Conservation (phyloP, 2,113 vertebrate species). For the Balaeniceps rex region DNA sequence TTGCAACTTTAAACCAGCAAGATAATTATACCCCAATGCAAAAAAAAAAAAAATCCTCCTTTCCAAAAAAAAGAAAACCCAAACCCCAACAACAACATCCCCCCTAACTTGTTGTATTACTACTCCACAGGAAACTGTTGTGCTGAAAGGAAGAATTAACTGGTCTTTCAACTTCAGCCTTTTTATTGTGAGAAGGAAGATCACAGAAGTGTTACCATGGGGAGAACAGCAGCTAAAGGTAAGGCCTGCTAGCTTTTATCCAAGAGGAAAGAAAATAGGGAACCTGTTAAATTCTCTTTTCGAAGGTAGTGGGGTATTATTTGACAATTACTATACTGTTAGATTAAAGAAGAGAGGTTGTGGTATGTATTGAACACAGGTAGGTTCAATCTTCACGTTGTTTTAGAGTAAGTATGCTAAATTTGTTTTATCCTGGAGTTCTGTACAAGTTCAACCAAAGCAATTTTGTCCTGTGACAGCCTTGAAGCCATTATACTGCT, state of each 20-base stretch:
- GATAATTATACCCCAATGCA: background rate
- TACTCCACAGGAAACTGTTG: slow-evolving; percentile 57
- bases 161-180: slow-evolving; percentile 59
- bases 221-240: slow-evolving; percentile 70
- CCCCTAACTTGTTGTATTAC: slow-evolving; percentile 50
- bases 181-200: slow-evolving; percentile 61
- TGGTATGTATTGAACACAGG: background rate
- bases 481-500: background rate
- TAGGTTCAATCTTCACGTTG: background rate
- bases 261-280: background rate
- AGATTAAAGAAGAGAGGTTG: background rate
- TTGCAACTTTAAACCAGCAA: background rate
- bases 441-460: background rate
- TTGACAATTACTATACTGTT: background rate
- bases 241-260: slow-evolving; percentile 39
- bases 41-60: background rate
- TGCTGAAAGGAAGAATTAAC: slow-evolving; percentile 61
- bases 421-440: background rate
- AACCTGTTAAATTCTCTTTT: background rate
- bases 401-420: background rate
- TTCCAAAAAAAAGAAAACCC: background rate
- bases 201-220: slow-evolving; percentile 63
- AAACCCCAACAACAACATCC: background rate
- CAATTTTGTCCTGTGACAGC: background rate
- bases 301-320: background rate